A percentile compares a stretch with the other conserved stretches of the same genome.
phyloP scores from a whole-genome alignment of 2,797 vertebrate species.

The Adrianichthys oophorus region DNA sequence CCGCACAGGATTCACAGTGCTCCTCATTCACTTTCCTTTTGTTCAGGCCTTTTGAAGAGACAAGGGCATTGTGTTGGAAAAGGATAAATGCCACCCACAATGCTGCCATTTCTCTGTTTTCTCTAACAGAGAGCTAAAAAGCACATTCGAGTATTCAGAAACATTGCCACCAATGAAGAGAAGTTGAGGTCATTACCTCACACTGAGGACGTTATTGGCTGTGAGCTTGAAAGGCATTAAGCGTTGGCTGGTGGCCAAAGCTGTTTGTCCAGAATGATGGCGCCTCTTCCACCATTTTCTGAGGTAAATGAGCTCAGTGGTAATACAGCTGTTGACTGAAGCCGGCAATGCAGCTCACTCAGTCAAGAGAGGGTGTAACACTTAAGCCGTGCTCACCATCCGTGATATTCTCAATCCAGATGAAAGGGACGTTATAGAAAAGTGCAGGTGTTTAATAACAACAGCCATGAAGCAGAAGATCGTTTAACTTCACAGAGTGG shows the following conservation, averaged over 20 bases:
- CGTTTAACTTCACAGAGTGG: no score
- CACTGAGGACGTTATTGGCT: constrained; percentile 27
- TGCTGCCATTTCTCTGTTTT: constrained; percentile 49
- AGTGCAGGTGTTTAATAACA: no score
- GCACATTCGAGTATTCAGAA: constrained; percentile 69
- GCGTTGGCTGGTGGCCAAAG: constrained; percentile 12
- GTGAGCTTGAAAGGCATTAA: constrained; percentile 31
- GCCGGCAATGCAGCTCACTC: no score
- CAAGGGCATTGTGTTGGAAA: constrained; percentile 38
- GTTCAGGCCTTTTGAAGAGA: constrained; percentile 47
- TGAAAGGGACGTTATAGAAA: no score
- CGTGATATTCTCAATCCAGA: no score
- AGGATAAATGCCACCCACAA: constrained; percentile 65
- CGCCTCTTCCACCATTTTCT: constrained; percentile 2
- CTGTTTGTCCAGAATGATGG: constrained; percentile 10
- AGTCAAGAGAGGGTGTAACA: no score
- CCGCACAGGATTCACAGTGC: constrained; percentile 39
- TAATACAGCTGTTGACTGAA: constrained; percentile 26
- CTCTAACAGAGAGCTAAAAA: constrained; percentile 57
- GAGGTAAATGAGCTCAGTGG: constrained; percentile 18
- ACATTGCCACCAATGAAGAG: constrained; percentile 58
- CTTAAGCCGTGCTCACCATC: no score
- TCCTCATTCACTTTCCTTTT: constrained; percentile 18
- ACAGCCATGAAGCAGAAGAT: no score
- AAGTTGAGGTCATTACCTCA: constrained; percentile 28